Base-by-base conservation (phyloP, 2,113 vertebrate species). In the Lycocorax pyrrhopterus region DNA sequence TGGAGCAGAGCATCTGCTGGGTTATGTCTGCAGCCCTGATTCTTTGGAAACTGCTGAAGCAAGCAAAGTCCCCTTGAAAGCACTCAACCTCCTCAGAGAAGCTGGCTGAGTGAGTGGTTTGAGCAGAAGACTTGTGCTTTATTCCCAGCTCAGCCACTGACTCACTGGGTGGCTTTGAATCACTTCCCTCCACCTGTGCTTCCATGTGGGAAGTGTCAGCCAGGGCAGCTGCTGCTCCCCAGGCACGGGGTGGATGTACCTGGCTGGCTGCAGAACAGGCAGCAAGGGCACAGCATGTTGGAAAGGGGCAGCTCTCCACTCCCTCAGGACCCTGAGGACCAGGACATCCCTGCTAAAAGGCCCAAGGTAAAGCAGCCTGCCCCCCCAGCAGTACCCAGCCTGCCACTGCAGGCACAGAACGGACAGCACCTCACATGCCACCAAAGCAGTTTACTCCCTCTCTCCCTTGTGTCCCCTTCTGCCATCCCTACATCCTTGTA, bases 81-180 rank as follows among this genome's bases (percentile, higher is more conserved):
- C 66, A 84, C 49, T n/a, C 68, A 33, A 32, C 68, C 83, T 89
- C 80, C 76, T 73, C 0, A 5, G 80, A 90, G 81, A 82, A 81
- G 66, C 52, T 89, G 92, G 69, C 52, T 81, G 76, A 74, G 56
- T 60, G 66, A 80, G 44, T 44, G 55, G 60, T 74, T 89, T 86
- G 76, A 89, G 86, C 76, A 87, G 75, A 89, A 91, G 77, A 59
- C 74, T 89, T 94, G 83, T 56, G 77, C 84, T 95, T 78, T 90
- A 89, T 84, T 94, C 60, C 76, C 73, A 78, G 43, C 52, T 90
- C 91, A 94, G 55, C 73, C 77, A 78, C 77, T 47, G 62, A 78
- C 91, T 94, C 56, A 35, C 59, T 90, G 64, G 52, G 64, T 84
- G 76, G 83, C 82, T 86, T 23, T 59, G 39, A 91, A 95, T 87